Evolutionary conservation across 2,797 vertebrate species (phyloP).

Genomic region (Acanthopagrus latus): DNA sequence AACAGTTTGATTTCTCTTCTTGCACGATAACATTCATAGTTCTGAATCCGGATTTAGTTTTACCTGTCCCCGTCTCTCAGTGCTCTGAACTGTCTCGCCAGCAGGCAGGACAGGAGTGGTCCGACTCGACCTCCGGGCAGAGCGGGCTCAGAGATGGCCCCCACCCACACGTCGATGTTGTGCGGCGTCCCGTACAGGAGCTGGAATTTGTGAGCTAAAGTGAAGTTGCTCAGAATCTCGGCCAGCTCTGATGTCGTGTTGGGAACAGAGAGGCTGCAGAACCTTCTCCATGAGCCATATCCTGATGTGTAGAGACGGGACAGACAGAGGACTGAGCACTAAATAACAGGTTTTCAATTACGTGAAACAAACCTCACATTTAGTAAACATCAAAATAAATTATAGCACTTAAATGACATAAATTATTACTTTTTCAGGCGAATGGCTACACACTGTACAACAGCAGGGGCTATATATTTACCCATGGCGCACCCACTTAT

Average conservation of each 20-base stretch:
- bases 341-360: background rate
- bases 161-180: slow-evolving; percentile 89
- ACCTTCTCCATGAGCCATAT: slow-evolving; percentile 83
- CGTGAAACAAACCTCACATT: background rate
- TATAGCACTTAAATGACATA: background rate
- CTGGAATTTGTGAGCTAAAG: slow-evolving; percentile 83
- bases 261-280: slow-evolving; percentile 84
- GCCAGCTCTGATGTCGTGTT: slow-evolving; percentile 78
- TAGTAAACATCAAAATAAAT: background rate
- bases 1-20: background rate
- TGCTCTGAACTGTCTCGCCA: slow-evolving; percentile 83
- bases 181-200: slow-evolving; percentile 84
- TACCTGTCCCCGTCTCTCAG: slow-evolving; percentile 86
- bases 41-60: background rate
- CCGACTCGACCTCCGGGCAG: slow-evolving; percentile 83
- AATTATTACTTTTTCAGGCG: background rate
- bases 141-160: slow-evolving; percentile 85
- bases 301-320: slow-evolving; percentile 64
- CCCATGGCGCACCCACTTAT: background rate
- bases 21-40: background rate
- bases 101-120: slow-evolving; percentile 85
- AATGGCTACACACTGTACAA: background rate
- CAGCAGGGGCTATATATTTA: background rate
- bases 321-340: background rate
- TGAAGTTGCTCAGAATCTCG: slow-evolving; percentile 76